Conservation (phyloP, 2,888 invertebrate genomes). For the Pyralis farinalis region DNA sequence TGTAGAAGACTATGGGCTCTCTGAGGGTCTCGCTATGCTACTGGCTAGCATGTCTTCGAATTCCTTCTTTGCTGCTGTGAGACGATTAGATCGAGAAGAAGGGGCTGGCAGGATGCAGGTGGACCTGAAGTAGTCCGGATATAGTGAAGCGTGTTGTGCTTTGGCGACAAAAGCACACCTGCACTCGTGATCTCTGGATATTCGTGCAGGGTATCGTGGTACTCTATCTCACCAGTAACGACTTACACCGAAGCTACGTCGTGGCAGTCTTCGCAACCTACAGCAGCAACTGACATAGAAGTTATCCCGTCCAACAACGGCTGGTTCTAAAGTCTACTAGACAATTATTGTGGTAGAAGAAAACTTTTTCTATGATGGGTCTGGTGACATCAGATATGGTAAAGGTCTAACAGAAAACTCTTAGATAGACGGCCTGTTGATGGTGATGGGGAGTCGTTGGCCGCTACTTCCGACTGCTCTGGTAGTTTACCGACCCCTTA, state of each 20-base stretch:
- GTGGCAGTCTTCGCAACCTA: not conserved
- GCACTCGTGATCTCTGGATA: not conserved
- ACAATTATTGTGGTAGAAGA: slow-evolving; percentile 24
- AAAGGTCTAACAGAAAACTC: not conserved
- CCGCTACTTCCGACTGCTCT: slow-evolving; percentile 23
- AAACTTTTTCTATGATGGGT: slow-evolving; percentile 16
- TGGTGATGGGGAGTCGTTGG: slow-evolving; percentile 19
- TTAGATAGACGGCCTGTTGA: slow-evolving; percentile 24
- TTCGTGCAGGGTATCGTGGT: not conserved
- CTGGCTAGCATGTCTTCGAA: slow-evolving; percentile 7
- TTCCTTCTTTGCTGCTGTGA: slow-evolving; percentile 5
- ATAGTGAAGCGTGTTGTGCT: not conserved
- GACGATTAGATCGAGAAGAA: slow-evolving; percentile 1
- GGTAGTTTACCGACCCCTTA: slow-evolving; percentile 10
- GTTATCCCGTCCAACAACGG: slow-evolving; percentile 14
- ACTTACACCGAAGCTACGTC: not conserved
- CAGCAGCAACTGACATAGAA: not conserved
- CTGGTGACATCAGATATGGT: not conserved
- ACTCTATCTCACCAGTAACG: not conserved
- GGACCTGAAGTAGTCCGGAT: slow-evolving; percentile 12
- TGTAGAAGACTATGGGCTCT: slow-evolving; percentile 7
- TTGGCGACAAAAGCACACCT: not conserved
- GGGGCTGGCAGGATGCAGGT: slow-evolving; percentile 5
- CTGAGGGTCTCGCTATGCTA: slow-evolving; percentile 2
- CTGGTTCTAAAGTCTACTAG: slow-evolving; percentile 24